These are phyloP conservation scores for Pelosia muscerda DNA, from an alignment of 2,888 invertebrate species.

Conservation along the genomic window DNA sequence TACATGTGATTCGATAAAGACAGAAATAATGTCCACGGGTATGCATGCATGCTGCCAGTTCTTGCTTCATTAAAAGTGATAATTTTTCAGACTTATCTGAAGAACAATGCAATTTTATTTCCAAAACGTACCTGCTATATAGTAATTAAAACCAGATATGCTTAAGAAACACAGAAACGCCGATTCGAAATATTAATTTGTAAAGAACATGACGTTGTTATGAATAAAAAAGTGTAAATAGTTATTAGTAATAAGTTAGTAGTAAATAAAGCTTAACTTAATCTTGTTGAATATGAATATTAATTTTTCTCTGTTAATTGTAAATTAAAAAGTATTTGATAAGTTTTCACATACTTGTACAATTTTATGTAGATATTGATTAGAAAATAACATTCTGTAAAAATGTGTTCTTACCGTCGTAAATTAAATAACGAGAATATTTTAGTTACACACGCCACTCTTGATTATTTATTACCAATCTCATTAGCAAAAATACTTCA, in stretches of 20 bases:
- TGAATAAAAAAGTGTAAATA: conserved; percentile 77
- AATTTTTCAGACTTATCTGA: conserved; percentile 7
- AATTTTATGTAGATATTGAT: conserved; percentile 86
- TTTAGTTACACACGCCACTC: conserved; percentile 83
- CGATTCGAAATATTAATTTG: conserved; percentile 68
- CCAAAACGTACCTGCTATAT: conserved; percentile 15
- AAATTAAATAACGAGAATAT: conserved; percentile 88
- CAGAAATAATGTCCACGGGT: conserved; percentile 6
- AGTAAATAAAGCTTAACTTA: conserved; percentile 79
- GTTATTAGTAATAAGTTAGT: conserved; percentile 72
- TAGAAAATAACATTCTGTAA: conserved; percentile 87
- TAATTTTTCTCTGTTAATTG: conserved; percentile 83
- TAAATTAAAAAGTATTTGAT: conserved; percentile 81
- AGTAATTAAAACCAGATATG: conserved; percentile 17
- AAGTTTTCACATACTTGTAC: conserved; percentile 86
- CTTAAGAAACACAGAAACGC: conserved; percentile 52
- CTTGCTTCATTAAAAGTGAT: conserved; percentile 14
- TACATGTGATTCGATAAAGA: conserved; percentile 12
- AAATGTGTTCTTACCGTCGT: conserved; percentile 87
- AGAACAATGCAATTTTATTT: conserved; percentile 3
- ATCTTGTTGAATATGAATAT: conserved; percentile 85
- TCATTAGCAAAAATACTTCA: neutral
- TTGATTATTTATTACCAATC: conserved; percentile 65
- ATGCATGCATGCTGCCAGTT: conserved; percentile 8
- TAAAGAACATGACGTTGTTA: conserved; percentile 79